phyloP scores from a whole-genome alignment of 1,140 invertebrate genomes.

The Hycleus cichorii region DNA sequence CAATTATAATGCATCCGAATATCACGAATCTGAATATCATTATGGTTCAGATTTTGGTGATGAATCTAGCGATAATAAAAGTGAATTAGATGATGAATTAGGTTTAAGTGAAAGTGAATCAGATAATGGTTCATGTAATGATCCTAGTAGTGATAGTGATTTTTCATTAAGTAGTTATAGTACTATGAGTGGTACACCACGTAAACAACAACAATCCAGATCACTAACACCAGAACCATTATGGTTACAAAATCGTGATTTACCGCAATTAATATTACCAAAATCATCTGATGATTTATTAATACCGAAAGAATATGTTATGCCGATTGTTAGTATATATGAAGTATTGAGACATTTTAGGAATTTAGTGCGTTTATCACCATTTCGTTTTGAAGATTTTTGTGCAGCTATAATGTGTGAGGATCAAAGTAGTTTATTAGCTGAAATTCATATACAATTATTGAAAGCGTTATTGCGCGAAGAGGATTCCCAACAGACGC shows the following conservation, averaged over 20 bases:
- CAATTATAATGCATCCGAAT: slow-evolving; percentile 67
- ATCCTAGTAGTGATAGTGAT: slow-evolving; percentile 71
- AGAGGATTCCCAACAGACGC: slow-evolving; percentile 90
- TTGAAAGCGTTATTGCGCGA: slow-evolving; percentile 86
- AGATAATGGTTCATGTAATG: slow-evolving; percentile 48
- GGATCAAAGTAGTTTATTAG: slow-evolving; percentile 82
- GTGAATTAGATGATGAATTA: slow-evolving; percentile 65
- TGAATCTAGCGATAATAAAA: slow-evolving; percentile 70
- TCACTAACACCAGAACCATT: slow-evolving; percentile 79
- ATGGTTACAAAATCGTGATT: slow-evolving; percentile 74
- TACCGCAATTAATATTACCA: slow-evolving; percentile 72
- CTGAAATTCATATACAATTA: slow-evolving; percentile 88
- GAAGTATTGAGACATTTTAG: slow-evolving; percentile 90
- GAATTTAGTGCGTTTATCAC: slow-evolving; percentile 81
- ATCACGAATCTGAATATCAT: slow-evolving; percentile 79
- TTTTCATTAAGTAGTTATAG: slow-evolving; percentile 74
- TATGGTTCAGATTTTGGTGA: slow-evolving; percentile 86
- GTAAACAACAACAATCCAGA: slow-evolving; percentile 48
- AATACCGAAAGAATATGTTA: slow-evolving; percentile 67
- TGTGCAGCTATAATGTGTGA: slow-evolving; percentile 86
- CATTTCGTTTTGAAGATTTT: slow-evolving; percentile 94
- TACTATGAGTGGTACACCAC: slow-evolving; percentile 57
- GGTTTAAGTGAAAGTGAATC: slow-evolving; percentile 56
- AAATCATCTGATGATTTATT: slow-evolving; percentile 85
- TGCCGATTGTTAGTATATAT: slow-evolving; percentile 80